Evolutionary conservation across 2,888 invertebrate species (phyloP).

Genomic region (Eumerus sabulonum): DNA sequence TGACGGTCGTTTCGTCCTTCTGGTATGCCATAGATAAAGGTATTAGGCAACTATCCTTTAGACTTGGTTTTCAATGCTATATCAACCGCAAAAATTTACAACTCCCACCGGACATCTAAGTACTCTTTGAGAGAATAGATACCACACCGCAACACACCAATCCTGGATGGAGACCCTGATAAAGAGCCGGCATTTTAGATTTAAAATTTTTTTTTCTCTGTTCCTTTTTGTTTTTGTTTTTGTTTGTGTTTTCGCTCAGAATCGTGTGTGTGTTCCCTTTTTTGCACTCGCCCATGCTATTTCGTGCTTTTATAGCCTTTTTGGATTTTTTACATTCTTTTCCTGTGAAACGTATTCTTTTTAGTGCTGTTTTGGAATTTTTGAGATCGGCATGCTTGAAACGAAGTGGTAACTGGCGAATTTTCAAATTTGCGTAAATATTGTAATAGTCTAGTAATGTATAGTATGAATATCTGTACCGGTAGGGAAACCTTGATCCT

Average conservation of each 20-base stretch:
- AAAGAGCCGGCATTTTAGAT: conserved; percentile 63
- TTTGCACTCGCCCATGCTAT: background rate
- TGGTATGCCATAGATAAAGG: conserved; percentile 42
- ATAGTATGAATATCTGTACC: too few relatives aligned
- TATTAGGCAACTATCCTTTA: conserved; percentile 65
- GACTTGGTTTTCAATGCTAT: conserved; percentile 66
- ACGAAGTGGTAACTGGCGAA: conserved; percentile 25
- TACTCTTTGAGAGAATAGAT: conserved; percentile 50
- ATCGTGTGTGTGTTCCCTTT: background rate
- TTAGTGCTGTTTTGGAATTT: conserved; percentile 29
- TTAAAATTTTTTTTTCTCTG: conserved; percentile 45
- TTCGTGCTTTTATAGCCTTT: too few relatives aligned
- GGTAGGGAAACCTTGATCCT: too few relatives aligned
- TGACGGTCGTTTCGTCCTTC: conserved; percentile 17
- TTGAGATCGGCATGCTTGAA: conserved; percentile 7
- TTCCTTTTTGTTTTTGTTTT: conserved; percentile 14
- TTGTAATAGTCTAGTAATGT: conserved; percentile 32
- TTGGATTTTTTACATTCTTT: background rate
- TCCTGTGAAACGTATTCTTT: conserved; percentile 27
- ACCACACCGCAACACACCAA: conserved; percentile 11
- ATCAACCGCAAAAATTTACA: conserved; percentile 68
- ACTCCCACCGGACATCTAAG: conserved; percentile 63
- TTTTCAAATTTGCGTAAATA: conserved; percentile 57
- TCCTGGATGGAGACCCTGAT: conserved; percentile 45
- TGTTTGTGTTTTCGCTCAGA: background rate